Base-by-base conservation (phyloP, 2,888 invertebrate genomes). In the Rugalucina vietnamica region DNA sequence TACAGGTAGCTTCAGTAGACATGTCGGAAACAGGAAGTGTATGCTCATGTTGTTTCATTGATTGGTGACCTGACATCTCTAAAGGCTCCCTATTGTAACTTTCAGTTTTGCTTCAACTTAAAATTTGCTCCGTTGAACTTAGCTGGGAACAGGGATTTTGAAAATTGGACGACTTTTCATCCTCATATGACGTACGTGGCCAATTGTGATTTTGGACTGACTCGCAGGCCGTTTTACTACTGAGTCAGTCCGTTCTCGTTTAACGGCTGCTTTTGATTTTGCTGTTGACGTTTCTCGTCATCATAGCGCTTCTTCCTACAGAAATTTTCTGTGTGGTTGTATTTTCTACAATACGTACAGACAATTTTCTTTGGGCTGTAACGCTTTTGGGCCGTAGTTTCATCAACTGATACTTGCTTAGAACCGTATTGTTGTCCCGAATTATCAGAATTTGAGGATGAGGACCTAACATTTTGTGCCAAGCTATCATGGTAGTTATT, bases 231-330 rank as follows among this genome's bases (percentile, higher is more conserved):
- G n/a, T 54, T 54, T n/a, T n/a, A 54, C 14, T 54, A n/a, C 54
- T 54, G 54, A 54, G 54, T 54, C 54, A 54, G 54, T 54, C 54
- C 54, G 54, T 54, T 54, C 54, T 21, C 54, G 54, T 54, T 54
- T 54, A 54, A 54, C 54, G 54, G n/a, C 21, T 54, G 12, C 54
- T 54, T 54, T 18, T 54, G 21, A 4, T 12, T 18, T 18, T 54
- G 10, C n/a, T 54, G 54, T n/a, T 18, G 54, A 54, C 54, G 54
- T 54, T 21, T 8, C 21, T 54, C 12, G 4, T 54, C 54, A 21
- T 54, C 54, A 54, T 18, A 18, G n/a, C 54, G 54, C 54, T 54
- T 54, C n/a, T 54, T 54, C 54, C 54, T 54, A n/a, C 54, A 54
- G 21, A 54, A 54, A 54, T 54, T 54, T 54, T 54, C 54, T n/a